Base-by-base conservation (phyloP, 2,113 vertebrate genomes). In the Salminus brasiliensis region DNA sequence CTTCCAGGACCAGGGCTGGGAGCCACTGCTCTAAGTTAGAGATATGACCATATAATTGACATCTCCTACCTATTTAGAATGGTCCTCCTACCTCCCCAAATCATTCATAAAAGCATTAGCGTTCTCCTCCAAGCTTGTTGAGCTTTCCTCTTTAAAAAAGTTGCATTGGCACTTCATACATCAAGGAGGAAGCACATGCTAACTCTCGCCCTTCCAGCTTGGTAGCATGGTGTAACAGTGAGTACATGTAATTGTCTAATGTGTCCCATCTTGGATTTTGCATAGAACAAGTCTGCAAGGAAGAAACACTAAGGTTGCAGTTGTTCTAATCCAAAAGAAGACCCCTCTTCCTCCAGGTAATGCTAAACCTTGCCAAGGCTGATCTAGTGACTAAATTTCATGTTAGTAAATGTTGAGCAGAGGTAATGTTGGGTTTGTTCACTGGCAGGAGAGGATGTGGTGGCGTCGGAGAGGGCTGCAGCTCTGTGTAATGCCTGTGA, bases 311-410 rank as follows among this genome's bases (percentile, higher is more conserved):
- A 99, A 99, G 88, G 97, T 99, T 1, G 98, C 98, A 18, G 97
- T 99, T 57, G 98, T 99, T 90, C 89, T 99, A 85, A 98, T 99
- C 89, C 98, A 99, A 83, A 99, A 98, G 92, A 99, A 99, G 90
- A 98, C 97, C 0, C 98, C 98, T 0, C 90, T 99, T 30, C 98
- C 98, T 32, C 98, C 98, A 95, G 98, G 98, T 98, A 70, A 18
- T 8, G 59, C 13, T 36, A 23, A 23, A 60, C 1, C 4, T 21
- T 21, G 5, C 16, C 16, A n/a, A n/a, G n/a, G n/a, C n/a, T n/a
- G n/a, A n/a, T n/a, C n/a, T n/a, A 21, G 47, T 18, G 47, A 49
- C 43, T 57, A 21, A 29, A 2, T 63, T 13, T 52, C 52, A 39
- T 5, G n/a, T 0, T 59, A 23, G 6, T 74, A 10, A 30, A 15